A percentile compares a stretch with the other conserved stretches of the same genome.
Conservation (phyloP, 2,113 vertebrate genomes). For the Lethenteron camtschaticum region DNA sequence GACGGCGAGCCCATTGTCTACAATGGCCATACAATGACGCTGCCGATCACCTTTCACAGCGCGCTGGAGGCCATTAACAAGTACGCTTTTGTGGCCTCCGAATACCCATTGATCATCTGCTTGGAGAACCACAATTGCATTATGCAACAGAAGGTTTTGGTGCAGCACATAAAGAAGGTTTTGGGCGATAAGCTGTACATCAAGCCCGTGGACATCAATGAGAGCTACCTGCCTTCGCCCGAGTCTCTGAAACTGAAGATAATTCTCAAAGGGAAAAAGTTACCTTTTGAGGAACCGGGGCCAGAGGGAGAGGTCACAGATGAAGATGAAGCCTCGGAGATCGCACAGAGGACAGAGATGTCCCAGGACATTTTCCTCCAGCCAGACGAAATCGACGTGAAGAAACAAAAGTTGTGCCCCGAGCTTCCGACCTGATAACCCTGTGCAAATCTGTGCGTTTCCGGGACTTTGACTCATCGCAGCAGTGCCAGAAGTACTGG, state of each 20-base stretch:
- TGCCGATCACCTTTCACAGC: constrained; percentile 39
- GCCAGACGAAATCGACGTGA: no score
- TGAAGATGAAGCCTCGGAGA: constrained; percentile 84
- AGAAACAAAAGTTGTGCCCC: constrained; percentile 33
- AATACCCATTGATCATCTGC: constrained; percentile 69
- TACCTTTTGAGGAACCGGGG: constrained; percentile 41
- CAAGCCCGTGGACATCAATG: constrained; percentile 46
- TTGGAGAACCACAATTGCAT: constrained; percentile 66
- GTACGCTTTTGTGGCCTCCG: constrained; percentile 64
- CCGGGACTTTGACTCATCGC: constrained; percentile 54
- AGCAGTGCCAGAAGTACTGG: constrained; percentile 57
- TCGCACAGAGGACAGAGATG: constrained; percentile 21
- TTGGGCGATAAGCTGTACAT: constrained; percentile 59
- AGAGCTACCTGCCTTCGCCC: constrained; percentile 66
- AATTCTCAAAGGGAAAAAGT: constrained; percentile 73
- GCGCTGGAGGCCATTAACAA: constrained; percentile 76
- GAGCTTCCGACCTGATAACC: constrained; percentile 70
- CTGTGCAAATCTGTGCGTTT: constrained; percentile 45
- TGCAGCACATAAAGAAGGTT: constrained; percentile 38
- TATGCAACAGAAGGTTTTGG: constrained; percentile 31
- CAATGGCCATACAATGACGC: constrained; percentile 42
- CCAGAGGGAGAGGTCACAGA: constrained; percentile 82
- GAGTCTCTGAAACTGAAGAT: constrained; percentile 59
- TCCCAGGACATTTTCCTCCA: no score
- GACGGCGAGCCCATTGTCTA: constrained; percentile 72